phyloP scores from a whole-genome alignment of 2,888 invertebrate genomes.

The Polietes domitor region DNA sequence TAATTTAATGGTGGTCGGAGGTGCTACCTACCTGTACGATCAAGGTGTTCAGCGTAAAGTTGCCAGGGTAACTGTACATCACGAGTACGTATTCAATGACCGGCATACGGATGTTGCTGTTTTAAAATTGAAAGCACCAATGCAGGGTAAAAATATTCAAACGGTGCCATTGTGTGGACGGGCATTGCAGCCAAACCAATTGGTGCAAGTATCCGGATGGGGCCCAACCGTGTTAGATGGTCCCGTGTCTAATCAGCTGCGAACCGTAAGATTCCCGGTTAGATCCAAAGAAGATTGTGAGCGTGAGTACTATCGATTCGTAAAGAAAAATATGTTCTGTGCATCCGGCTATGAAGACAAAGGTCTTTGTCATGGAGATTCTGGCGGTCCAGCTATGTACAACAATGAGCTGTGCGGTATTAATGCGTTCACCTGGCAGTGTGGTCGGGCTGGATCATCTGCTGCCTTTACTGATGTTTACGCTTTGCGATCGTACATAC shows the following conservation, averaged over 20 bases:
- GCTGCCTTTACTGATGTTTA: not conserved
- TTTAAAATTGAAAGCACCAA: slow-evolving; percentile 69
- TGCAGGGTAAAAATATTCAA: slow-evolving; percentile 70
- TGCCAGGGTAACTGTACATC: slow-evolving; percentile 69
- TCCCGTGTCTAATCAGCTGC: slow-evolving; percentile 69
- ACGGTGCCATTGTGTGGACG: slow-evolving; percentile 71
- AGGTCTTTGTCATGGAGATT: not conserved
- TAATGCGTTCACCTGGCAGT: not conserved
- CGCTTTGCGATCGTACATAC: not conserved
- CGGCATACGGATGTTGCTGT: slow-evolving; percentile 72
- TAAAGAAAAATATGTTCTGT: slow-evolving; percentile 1
- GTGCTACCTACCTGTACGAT: slow-evolving; percentile 70
- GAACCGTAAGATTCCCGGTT: slow-evolving; percentile 71
- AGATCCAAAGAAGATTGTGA: slow-evolving; percentile 68
- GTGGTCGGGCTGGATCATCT: not conserved
- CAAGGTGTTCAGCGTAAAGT: slow-evolving; percentile 69
- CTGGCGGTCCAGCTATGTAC: not conserved
- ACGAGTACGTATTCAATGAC: slow-evolving; percentile 17
- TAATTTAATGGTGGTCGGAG: slow-evolving; percentile 71
- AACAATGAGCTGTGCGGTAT: not conserved
- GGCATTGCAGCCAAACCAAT: slow-evolving; percentile 65
- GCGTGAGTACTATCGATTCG: slow-evolving; percentile 43
- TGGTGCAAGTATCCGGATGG: slow-evolving; percentile 75
- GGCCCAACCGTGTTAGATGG: slow-evolving; percentile 71
- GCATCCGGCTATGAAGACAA: not conserved